Conservation (phyloP, 37 sponge, comb jelly and placozoan species). For the Axinella damicornis region DNA sequence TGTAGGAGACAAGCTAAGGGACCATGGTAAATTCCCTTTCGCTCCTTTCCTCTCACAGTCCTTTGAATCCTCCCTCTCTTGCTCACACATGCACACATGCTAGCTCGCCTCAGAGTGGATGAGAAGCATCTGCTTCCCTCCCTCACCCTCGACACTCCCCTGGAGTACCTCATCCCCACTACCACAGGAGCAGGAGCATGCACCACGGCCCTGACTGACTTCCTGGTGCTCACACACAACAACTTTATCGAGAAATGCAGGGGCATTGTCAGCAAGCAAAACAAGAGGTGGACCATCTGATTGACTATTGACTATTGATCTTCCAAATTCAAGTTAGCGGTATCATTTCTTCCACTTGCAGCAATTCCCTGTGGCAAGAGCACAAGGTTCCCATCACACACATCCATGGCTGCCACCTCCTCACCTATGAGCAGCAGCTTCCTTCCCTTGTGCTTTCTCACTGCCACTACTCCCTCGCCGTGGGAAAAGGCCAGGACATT, state of each 20-base stretch:
- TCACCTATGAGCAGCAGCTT: slow-evolving; percentile 78
- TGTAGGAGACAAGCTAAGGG: slow-evolving; percentile 57
- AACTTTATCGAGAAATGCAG: slow-evolving; percentile 69
- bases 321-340: no score
- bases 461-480: slow-evolving; percentile 77
- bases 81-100: no score
- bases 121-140: slow-evolving; percentile 29
- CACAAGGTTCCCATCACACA: slow-evolving; percentile 71
- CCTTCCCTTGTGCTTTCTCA: slow-evolving; percentile 77
- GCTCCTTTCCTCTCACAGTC: neutral
- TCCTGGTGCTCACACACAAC: slow-evolving; percentile 69
- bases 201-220: slow-evolving; percentile 70
- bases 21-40: slow-evolving; percentile 41
- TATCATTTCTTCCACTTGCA: no score
- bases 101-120: slow-evolving; percentile 61
- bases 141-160: slow-evolving; percentile 13
- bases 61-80: no score
- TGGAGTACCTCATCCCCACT: slow-evolving; percentile 79
- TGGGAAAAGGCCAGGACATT: slow-evolving; percentile 76
- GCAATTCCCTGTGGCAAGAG: slow-evolving; percentile 3
- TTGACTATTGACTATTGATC: no score
- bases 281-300: slow-evolving; percentile 28
- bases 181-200: slow-evolving; percentile 69
- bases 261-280: slow-evolving; percentile 4
- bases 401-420: slow-evolving; percentile 63